These are phyloP conservation scores for Aradus depressus DNA, from an alignment of 2,888 invertebrate genomes.

Conservation along the genomic window DNA sequence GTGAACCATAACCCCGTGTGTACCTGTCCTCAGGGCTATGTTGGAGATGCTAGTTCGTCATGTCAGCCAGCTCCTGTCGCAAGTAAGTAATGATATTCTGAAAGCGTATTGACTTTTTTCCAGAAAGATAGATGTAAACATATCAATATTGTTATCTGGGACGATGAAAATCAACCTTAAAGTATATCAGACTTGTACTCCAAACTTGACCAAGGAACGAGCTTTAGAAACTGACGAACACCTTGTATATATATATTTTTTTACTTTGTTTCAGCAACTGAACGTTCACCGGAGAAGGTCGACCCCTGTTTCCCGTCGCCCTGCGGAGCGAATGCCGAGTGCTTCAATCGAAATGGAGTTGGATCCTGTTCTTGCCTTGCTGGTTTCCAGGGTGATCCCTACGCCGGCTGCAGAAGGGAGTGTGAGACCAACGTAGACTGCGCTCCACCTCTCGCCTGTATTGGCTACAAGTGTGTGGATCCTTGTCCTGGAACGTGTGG, in stretches of 20 bases:
- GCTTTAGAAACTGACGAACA: too few species aligned
- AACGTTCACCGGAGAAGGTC: constrained; percentile 48
- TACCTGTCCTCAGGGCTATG: constrained; percentile 68
- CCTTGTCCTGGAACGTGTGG: constrained; percentile 80
- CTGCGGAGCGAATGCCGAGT: constrained; percentile 76
- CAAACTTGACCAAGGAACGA: too few species aligned
- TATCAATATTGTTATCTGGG: too few species aligned
- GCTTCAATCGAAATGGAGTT: constrained; percentile 67
- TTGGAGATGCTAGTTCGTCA: constrained; percentile 59
- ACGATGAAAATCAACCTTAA: too few species aligned
- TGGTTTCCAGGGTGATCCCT: constrained; percentile 73
- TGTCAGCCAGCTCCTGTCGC: constrained; percentile 40
- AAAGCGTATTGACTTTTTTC: too few species aligned
- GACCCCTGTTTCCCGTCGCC: constrained; percentile 73
- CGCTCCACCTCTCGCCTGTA: constrained; percentile 57
- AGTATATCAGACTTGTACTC: too few species aligned
- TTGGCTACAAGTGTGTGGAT: constrained; percentile 70
- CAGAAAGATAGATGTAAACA: too few species aligned
- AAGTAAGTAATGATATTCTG: too few species aligned
- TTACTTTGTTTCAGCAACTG: constrained; percentile 42
- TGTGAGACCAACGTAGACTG: constrained; percentile 73
- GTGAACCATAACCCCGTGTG: constrained; percentile 72
- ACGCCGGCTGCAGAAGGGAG: constrained; percentile 61
- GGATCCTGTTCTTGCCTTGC: constrained; percentile 73
- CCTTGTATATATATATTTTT: constrained; percentile 4